phyloP scores from a whole-genome alignment of 2,888 invertebrate species.

The Palloptera scutellata region DNA sequence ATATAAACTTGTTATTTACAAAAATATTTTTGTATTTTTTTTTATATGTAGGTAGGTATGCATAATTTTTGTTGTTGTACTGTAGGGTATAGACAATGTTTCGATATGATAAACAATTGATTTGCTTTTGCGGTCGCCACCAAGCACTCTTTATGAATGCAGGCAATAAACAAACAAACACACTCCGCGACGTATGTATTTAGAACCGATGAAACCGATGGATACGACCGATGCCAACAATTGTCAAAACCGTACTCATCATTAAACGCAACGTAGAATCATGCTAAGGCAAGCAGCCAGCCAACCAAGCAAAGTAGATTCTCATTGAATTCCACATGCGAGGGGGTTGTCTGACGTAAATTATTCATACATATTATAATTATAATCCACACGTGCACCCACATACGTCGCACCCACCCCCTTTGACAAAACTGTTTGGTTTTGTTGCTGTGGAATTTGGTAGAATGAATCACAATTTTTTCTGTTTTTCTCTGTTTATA shows the following conservation, averaged over 20 bases:
- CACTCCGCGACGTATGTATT: background rate
- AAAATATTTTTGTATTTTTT: conserved; percentile 5
- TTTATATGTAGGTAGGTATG: background rate
- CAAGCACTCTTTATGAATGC: conserved; percentile 15
- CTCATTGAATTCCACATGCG: too few species aligned
- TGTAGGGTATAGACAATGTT: background rate
- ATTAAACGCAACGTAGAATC: conserved; percentile 19
- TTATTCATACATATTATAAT: too few species aligned
- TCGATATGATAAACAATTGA: background rate
- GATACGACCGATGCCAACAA: conserved; percentile 51
- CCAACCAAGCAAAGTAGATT: too few species aligned
- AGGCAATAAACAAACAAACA: conserved; percentile 1
- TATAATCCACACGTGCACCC: too few species aligned
- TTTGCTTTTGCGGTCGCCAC: background rate
- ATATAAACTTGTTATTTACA: too few species aligned
- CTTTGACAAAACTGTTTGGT: too few species aligned
- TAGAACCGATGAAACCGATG: background rate
- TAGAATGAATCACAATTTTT: too few species aligned
- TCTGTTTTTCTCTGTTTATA: too few species aligned
- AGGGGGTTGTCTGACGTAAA: too few species aligned
- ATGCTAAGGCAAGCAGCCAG: too few species aligned
- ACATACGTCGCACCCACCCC: too few species aligned
- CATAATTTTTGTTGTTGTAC: background rate
- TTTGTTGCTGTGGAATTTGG: too few species aligned
- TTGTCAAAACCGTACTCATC: conserved; percentile 49